These are phyloP conservation scores for Caenorhabditis inopinata DNA, from an alignment of 1,140 invertebrate genomes.

Conservation along the genomic window DNA sequence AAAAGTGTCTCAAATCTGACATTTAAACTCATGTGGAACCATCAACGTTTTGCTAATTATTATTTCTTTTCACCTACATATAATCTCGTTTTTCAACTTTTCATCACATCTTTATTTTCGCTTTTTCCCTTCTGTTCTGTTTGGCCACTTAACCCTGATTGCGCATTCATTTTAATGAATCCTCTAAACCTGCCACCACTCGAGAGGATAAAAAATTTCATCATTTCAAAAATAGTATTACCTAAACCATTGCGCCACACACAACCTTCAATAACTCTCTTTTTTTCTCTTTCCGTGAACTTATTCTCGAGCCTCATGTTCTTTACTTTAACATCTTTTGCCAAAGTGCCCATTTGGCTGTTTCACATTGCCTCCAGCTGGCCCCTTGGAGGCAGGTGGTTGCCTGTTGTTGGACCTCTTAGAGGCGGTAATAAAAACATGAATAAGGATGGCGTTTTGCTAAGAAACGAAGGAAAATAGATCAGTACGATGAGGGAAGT, in stretches of 20 bases:
- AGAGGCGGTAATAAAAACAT: conserved; percentile 20
- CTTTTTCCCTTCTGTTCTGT: neutral
- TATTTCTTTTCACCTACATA: neutral
- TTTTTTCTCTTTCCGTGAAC: too few species aligned
- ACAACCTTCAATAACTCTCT: too few species aligned
- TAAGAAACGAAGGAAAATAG: conserved; percentile 11
- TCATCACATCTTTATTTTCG: neutral
- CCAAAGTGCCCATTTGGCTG: neutral
- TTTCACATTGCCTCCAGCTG: neutral
- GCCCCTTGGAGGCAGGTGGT: too few species aligned
- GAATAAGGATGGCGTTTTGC: neutral
- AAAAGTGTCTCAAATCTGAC: too few species aligned
- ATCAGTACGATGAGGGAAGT: neutral
- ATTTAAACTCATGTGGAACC: neutral
- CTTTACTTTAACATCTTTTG: neutral
- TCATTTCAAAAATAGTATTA: neutral
- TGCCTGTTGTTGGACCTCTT: conserved; percentile 17
- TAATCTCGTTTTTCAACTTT: neutral
- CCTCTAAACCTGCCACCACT: conserved; percentile 19
- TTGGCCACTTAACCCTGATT: conserved; percentile 29
- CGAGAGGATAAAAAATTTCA: conserved; percentile 26
- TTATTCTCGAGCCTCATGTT: neutral
- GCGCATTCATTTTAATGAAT: conserved; percentile 4
- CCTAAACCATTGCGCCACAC: too few species aligned
- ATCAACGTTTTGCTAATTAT: neutral